Conservation (phyloP, 1,140 invertebrate genomes). For the Drosophila oshimai region DNA sequence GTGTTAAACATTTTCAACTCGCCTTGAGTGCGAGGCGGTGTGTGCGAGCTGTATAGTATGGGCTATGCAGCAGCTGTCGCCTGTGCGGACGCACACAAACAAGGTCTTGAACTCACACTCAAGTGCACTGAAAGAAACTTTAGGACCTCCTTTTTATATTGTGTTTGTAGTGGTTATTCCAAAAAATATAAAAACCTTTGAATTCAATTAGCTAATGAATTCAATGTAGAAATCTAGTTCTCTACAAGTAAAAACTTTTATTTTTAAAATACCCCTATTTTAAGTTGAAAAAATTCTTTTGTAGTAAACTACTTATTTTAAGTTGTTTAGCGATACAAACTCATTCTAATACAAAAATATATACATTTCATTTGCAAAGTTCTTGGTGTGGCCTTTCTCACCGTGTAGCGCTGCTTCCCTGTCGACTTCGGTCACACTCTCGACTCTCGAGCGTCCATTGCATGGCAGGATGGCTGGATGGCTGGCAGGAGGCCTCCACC, state of each 20-base stretch:
- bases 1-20: constrained; percentile 77
- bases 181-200: too few species aligned
- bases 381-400: not conserved
- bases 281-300: too few species aligned
- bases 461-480: constrained; percentile 21
- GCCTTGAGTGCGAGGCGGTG: constrained; percentile 40
- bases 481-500: constrained; percentile 12
- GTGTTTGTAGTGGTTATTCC: too few species aligned
- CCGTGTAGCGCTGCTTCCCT: constrained; percentile 8
- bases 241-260: too few species aligned
- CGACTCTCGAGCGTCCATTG: constrained; percentile 63
- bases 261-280: too few species aligned
- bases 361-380: too few species aligned
- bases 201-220: too few species aligned
- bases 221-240: too few species aligned
- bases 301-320: too few species aligned
- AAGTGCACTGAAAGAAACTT: constrained; percentile 32
- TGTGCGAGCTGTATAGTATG: constrained; percentile 36
- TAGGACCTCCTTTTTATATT: too few species aligned
- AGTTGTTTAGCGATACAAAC: too few species aligned
- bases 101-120: constrained; percentile 6
- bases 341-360: too few species aligned
- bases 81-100: constrained; percentile 41
- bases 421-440: constrained; percentile 58
- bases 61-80: constrained; percentile 72